Base-by-base conservation (phyloP, 2,113 vertebrate species). In the Saguinus midas region DNA sequence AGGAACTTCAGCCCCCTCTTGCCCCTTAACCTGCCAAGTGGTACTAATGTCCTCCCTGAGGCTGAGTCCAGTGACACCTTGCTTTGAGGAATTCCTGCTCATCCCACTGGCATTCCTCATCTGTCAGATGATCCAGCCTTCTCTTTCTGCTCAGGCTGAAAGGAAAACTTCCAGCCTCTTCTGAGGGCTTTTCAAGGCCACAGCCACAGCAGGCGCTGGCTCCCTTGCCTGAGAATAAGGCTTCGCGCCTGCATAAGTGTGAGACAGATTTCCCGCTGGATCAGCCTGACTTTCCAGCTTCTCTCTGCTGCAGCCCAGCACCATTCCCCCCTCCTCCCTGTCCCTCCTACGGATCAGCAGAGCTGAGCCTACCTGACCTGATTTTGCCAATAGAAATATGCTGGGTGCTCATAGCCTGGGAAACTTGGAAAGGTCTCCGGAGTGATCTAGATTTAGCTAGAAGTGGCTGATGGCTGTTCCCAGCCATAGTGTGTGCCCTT, bases 251-350 rank as follows among this genome's bases (percentile, higher is more conserved):
- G 97, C 92, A 0, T 96, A 97, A 97, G 98, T 97, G 98, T 90
- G 93, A 98, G 98, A 98, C 98, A 97, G 96, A 96, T 83, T 96
- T 95, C 97, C 95, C 96, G 90, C 96, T 94, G 88, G 87, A 94
- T 97, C 94, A 95, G 95, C 95, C 92, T 18, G 6, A 25, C 88
- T 95, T 96, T 85, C 85, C 97, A 2, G 97, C 79, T 97, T 96
- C 95, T 87, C 83, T 58, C 87, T 37, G 4, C 94, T 43, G 55
- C 80, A n/a, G 68, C 89, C 87, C 84, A 61, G 92, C 13, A 0
- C 84, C 14, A 2, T 87, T 12, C 73, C 80, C 50, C 73, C 57
- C 9, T 0, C 82, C 20, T 58, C 85, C 52, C 78, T 5, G 1
- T 50, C 85, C 52, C 58, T 43, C 79, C 87, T 55, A 10, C 78